Evolutionary conservation across 2,888 invertebrate genomes (phyloP).

Genomic region (Luperina nickerlii): DNA sequence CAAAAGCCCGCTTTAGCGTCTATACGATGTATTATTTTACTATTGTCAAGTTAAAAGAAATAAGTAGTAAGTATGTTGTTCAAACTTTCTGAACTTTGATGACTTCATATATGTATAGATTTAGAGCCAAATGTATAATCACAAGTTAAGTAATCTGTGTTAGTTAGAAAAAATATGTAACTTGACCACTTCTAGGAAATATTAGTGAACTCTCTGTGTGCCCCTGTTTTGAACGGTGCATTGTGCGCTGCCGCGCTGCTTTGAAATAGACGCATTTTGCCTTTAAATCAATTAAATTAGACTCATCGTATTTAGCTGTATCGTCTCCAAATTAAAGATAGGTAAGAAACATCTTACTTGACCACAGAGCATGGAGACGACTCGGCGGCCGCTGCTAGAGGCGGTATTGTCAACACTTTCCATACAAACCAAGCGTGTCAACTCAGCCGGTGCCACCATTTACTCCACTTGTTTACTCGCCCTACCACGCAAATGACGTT

Average conservation of each 20-base stretch:
- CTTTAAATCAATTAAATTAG: background rate
- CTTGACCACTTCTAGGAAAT: slow-evolving; percentile 13
- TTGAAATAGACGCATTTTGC: background rate
- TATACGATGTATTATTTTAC: slow-evolving; percentile 1
- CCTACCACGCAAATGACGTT: background rate
- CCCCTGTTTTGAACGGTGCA: slow-evolving; percentile 8
- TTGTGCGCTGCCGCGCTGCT: slow-evolving; percentile 5
- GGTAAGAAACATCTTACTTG: background rate
- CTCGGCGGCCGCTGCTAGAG: background rate
- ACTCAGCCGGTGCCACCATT: background rate
- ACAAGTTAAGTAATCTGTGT: slow-evolving; percentile 26
- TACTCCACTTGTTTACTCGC: background rate
- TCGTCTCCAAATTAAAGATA: background rate
- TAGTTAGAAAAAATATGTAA: slow-evolving; percentile 5
- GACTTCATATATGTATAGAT: slow-evolving; percentile 28
- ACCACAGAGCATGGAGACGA: background rate
- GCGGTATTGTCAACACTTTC: background rate
- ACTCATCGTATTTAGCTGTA: background rate
- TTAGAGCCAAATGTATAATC: slow-evolving; percentile 36
- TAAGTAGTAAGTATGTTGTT: slow-evolving; percentile 31
- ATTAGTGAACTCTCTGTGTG: slow-evolving; percentile 2
- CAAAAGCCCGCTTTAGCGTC: background rate
- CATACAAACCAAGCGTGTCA: background rate
- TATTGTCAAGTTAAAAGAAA: slow-evolving; percentile 7
- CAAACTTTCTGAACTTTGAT: slow-evolving; percentile 41